Evolutionary conservation across 2,113 vertebrate species (phyloP), one percentile per base, ranked within the genome.

Genomic region (Dasyornis broadbenti): DNA sequence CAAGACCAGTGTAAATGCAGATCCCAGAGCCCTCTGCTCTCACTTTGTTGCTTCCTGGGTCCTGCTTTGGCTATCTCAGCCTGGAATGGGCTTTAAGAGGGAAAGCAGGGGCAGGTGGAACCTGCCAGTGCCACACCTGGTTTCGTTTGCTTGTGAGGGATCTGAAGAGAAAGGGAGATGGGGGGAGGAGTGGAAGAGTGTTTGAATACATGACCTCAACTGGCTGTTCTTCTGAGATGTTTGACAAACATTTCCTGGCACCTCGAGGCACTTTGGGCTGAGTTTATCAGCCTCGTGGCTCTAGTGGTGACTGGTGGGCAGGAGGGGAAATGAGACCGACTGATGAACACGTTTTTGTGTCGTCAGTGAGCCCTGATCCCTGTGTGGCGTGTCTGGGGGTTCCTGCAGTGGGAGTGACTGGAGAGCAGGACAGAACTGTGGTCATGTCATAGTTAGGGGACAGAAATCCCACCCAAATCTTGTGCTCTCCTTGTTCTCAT

Each of bases 271-370:
- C 40, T 11, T 40, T 40, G 40, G 10, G 39, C n/a, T n/a, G 35
- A 61, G 57, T 37, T 76, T 13, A 3, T 66, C n/a, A 63, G 40
- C 14, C 12, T 73, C 18, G 0, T 23, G 20, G 31, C 76, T 42
- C 10, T 45, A 1, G 16, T 49, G 23, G 56, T 66, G 73, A 19
- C 44, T n/a, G 20, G 2, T 19, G 11, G 24, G 65, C 35, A 76
- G 20, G 16, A 71, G 12, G 8, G 13, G 26, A 71, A 50, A 9
- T 16, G 21, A 80, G 37, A 9, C 27, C 0, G 0, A 1, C 15
- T 15, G 23, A 17, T 4, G 5, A 23, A 7, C 4, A 7, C 18
- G 10, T 10, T 14, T 56, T 33, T 33, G 52, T 2, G 0, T 19
- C 17, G 5, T 9, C 63, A 50, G 31, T 6, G 52, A 64, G 39